Conservation (phyloP, 2,888 invertebrate species). For the Drosophila putrida region DNA sequence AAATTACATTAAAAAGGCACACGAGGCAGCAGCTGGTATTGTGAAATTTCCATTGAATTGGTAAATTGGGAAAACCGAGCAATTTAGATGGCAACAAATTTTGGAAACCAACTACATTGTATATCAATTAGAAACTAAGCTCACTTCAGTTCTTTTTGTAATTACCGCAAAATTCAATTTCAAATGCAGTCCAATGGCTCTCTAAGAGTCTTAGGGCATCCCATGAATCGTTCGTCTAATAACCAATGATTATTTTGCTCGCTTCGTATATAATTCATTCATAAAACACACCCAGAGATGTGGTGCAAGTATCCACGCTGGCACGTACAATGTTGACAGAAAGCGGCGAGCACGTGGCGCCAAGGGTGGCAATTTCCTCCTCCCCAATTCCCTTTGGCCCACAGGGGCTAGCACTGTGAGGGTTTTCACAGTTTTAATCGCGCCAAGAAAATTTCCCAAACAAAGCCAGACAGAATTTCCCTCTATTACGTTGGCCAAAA, state of each 20-base stretch:
- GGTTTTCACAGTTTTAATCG: conserved; percentile 18
- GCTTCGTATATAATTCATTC: conserved; percentile 65
- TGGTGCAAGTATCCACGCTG: conserved; percentile 9
- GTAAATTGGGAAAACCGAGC: not conserved
- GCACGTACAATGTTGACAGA: conserved; percentile 66
- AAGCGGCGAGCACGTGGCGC: conserved; percentile 59
- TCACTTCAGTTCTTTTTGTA: not conserved
- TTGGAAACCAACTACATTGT: not conserved
- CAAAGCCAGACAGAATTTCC: conserved; percentile 67
- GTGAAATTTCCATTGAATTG: conserved; percentile 21
- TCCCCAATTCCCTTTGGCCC: not conserved
- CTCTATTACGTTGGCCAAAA: conserved; percentile 50
- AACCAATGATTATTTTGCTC: conserved; percentile 48
- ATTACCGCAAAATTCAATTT: not conserved
- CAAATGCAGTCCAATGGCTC: not conserved
- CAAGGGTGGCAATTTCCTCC: conserved; percentile 5
- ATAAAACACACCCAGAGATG: conserved; percentile 58
- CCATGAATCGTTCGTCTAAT: conserved; percentile 24
- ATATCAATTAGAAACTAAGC: conserved; percentile 16
- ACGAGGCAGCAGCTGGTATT: conserved; percentile 26
- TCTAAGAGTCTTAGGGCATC: conserved; percentile 3
- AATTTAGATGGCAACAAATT: not conserved
- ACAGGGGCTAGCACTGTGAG: conserved; percentile 1
- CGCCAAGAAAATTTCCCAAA: conserved; percentile 71
- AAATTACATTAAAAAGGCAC: conserved; percentile 64